Evolutionary conservation across 2,113 vertebrate genomes (phyloP), one percentile per base, ranked within the genome.

Genomic region (Melanerpes formicivorus): DNA sequence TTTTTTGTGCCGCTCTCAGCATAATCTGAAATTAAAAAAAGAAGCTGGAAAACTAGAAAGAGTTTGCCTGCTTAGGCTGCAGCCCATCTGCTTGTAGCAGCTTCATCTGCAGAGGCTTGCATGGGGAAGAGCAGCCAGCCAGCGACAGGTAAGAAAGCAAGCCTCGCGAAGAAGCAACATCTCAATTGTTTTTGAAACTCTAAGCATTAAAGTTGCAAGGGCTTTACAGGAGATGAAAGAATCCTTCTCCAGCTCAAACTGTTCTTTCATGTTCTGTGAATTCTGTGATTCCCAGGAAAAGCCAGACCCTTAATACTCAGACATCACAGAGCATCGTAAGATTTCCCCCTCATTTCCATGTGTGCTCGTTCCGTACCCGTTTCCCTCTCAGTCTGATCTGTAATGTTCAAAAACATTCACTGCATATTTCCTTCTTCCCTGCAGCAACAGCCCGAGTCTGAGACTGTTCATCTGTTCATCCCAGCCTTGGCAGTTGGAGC

Each of bases 391-490:
- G 69, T 67, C 94, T 90, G 80, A 92, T 85, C 87, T 10, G 37
- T 88, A 90, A 87, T 80, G 84, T 96, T 96, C 93, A 86, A 82
- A 93, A 95, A 91, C 94, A 97, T 95, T 95, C 90, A 94, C 80
- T 66, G 46, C 92, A 67, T 95, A 89, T 95, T 94, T 94, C 66
- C 80, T 95, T 93, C 56, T 96, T 90, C 96, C 88, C 95, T 78
- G 70, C 97, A 98, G 96, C 98, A 98, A 97, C 98, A 98, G 74
- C 98, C 98, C 2, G 99, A 99, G 94, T 99, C 98, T 2, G 99
- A 99, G 98, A 99, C 99, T 2, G 99, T 99, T 94, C 98, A 99
- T 96, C 98, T 99, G 90, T 99, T 99, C 95, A 99, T 99, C 96
- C 99, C 99, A 50, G 99, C 99, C 12, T 98, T 99, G 79, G 98